These are phyloP conservation scores for Onychomys torridus DNA, from an alignment of 2,797 vertebrate species.

Conservation along the genomic window DNA sequence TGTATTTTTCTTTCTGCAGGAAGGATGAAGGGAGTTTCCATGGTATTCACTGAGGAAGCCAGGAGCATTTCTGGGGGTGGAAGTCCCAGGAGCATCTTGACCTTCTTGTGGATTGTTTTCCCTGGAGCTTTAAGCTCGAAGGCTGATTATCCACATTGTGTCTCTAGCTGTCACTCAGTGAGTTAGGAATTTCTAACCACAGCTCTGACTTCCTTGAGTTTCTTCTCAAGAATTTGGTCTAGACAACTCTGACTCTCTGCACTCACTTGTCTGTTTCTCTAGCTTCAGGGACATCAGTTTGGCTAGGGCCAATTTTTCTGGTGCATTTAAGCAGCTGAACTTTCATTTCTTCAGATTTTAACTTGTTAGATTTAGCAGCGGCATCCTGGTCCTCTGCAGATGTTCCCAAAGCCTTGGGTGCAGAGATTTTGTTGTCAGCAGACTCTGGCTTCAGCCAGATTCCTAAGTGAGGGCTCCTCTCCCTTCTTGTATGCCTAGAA, in stretches of 20 bases:
- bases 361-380: background rate
- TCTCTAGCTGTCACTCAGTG: background rate
- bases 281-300: background rate
- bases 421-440: background rate
- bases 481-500: background rate
- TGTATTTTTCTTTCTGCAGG: background rate
- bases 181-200: background rate
- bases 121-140: background rate
- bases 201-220: background rate
- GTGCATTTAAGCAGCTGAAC: background rate
- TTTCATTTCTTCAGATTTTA: background rate
- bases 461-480: background rate
- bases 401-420: background rate
- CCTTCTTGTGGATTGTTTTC: background rate
- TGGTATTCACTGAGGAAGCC: background rate
- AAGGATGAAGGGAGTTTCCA: background rate
- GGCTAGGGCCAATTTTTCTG: background rate
- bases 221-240: background rate
- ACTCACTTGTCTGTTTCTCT: background rate
- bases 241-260: background rate
- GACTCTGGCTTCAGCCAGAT: background rate
- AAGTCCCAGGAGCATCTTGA: background rate
- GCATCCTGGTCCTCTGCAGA: background rate
- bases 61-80: background rate
- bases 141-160: background rate